Evolutionary conservation across 1,140 invertebrate species (phyloP).

Genomic region (Prorops nasuta): DNA sequence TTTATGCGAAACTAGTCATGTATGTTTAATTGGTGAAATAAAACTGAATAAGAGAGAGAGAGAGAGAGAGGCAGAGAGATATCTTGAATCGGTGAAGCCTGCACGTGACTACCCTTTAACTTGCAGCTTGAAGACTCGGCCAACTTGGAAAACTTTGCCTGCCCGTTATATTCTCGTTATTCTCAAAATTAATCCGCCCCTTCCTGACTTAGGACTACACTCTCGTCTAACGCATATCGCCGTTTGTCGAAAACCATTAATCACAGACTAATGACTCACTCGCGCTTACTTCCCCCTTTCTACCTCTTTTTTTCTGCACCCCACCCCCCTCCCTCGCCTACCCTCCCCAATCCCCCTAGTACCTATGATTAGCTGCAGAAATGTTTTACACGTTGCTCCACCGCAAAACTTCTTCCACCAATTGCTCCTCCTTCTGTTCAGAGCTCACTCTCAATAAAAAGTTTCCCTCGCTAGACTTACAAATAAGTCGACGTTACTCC

Average conservation of each 20-base stretch:
- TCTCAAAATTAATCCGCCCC: slow-evolving; percentile 23
- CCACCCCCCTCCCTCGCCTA: background rate
- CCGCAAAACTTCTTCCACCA: no score
- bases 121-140: slow-evolving; percentile 9
- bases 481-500: no score
- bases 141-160: slow-evolving; percentile 21
- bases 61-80: background rate
- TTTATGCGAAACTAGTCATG: no score
- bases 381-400: no score
- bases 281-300: slow-evolving; percentile 7
- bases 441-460: no score
- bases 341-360: background rate
- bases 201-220: no score
- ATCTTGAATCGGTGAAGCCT: background rate
- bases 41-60: background rate
- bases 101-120: slow-evolving; percentile 16
- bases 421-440: no score
- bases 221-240: background rate
- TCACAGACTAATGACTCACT: background rate
- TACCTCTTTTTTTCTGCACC: background rate
- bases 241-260: background rate
- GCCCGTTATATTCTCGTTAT: slow-evolving; percentile 28
- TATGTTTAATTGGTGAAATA: slow-evolving; percentile 22
- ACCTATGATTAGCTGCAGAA: no score
- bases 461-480: no score